Conservation (phyloP, 2,888 invertebrate species). For the Mechanitis mazaeus region DNA sequence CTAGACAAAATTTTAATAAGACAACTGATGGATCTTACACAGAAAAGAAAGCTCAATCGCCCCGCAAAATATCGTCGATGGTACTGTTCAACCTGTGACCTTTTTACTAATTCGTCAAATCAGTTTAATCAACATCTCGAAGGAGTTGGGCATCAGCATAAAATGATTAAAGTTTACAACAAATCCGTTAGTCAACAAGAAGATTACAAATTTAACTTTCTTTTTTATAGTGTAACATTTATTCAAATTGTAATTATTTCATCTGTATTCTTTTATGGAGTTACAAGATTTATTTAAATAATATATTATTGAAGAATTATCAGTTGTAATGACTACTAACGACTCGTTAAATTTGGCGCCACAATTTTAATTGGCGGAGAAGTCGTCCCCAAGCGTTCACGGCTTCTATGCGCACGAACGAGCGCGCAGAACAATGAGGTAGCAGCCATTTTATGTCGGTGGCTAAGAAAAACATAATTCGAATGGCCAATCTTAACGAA, state of each 20-base stretch:
- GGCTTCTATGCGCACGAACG: slow-evolving; percentile 78
- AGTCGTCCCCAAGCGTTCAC: slow-evolving; percentile 77
- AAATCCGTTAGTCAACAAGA: slow-evolving; percentile 33
- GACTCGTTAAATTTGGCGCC: slow-evolving; percentile 75
- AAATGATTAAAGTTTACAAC: slow-evolving; percentile 41
- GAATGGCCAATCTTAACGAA: slow-evolving; percentile 77
- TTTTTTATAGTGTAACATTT: slow-evolving; percentile 51
- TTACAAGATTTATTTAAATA: slow-evolving; percentile 48
- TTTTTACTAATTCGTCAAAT: slow-evolving; percentile 62
- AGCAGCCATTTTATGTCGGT: slow-evolving; percentile 78
- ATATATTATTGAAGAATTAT: slow-evolving; percentile 36
- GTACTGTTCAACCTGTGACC: slow-evolving; percentile 54
- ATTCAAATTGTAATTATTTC: slow-evolving; percentile 49
- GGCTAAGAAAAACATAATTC: slow-evolving; percentile 77
- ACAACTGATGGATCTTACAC: slow-evolving; percentile 34
- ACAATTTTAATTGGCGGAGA: slow-evolving; percentile 76
- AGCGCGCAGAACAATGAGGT: slow-evolving; percentile 78
- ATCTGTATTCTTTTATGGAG: slow-evolving; percentile 53
- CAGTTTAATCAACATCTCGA: slow-evolving; percentile 66
- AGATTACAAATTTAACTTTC: slow-evolving; percentile 42
- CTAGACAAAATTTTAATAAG: neutral
- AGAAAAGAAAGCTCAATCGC: slow-evolving; percentile 30
- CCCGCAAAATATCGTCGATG: slow-evolving; percentile 46
- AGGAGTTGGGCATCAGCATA: slow-evolving; percentile 61
- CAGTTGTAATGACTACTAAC: slow-evolving; percentile 44